These are phyloP conservation scores for Galbula dea DNA, from an alignment of 2,113 vertebrate species.

Conservation along the genomic window DNA sequence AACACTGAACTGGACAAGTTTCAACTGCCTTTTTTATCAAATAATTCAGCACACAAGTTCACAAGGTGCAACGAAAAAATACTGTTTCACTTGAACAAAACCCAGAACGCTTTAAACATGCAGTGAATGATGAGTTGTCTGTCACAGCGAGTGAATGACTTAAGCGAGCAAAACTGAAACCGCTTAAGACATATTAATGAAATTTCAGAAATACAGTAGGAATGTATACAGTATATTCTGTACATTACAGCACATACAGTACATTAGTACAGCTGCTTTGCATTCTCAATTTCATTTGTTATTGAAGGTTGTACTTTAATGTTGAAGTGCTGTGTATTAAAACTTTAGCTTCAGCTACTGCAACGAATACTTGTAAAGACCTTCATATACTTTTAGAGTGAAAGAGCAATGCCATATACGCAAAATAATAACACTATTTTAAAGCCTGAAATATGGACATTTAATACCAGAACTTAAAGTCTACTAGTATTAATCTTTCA, in stretches of 20 bases:
- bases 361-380: background rate
- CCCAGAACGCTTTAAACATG: conserved; percentile 65
- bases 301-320: background rate
- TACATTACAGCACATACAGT: background rate
- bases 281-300: background rate
- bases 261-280: conserved; percentile 33
- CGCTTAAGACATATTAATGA: conserved; percentile 59
- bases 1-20: background rate
- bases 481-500: background rate
- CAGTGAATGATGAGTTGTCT: conserved; percentile 46
- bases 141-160: conserved; percentile 59
- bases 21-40: conserved; percentile 11
- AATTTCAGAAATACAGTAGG: conserved; percentile 36
- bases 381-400: background rate
- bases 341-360: background rate
- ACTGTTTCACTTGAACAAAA: background rate
- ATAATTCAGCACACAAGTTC: conserved; percentile 29
- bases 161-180: conserved; percentile 65
- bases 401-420: background rate
- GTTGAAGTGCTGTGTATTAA: background rate
- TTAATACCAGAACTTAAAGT: background rate
- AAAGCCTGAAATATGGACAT: background rate
- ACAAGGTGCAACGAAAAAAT: conserved; percentile 33
- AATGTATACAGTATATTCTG: conserved; percentile 39
- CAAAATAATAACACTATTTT: background rate